Percentiles rank a stretch among this genome's conserved stretches.
These are phyloP conservation scores for Ataeniobius toweri DNA, from an alignment of 2,797 vertebrate genomes.

Conservation along the genomic window DNA sequence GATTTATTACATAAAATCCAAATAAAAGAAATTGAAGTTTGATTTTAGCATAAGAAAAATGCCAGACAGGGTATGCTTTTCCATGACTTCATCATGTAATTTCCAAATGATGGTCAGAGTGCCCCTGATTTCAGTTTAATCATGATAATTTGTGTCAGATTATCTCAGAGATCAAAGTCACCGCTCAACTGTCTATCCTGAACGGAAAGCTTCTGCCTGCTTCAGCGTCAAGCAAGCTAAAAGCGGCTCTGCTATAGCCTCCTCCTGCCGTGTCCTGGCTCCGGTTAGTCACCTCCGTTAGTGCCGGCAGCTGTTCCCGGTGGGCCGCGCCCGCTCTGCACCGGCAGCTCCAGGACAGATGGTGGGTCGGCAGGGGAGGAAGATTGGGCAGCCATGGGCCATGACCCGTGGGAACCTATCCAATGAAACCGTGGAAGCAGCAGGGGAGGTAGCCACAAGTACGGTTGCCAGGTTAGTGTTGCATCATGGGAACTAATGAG, in stretches of 20 bases:
- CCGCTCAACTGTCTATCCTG: not conserved
- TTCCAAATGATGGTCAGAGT: not conserved
- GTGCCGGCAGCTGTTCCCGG: slow-evolving; percentile 63
- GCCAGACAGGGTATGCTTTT: not conserved
- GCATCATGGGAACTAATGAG: slow-evolving; percentile 64
- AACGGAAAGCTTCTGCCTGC: slow-evolving; percentile 31
- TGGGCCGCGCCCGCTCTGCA: slow-evolving; percentile 35
- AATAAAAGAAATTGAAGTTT: not conserved
- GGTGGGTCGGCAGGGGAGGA: slow-evolving; percentile 36
- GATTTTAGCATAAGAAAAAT: not conserved
- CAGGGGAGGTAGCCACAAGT: slow-evolving; percentile 66
- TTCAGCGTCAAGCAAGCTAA: slow-evolving; percentile 42
- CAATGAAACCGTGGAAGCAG: slow-evolving; percentile 51
- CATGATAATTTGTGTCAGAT: slow-evolving; percentile 24
- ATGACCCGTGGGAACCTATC: slow-evolving; percentile 61
- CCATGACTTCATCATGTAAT: not conserved
- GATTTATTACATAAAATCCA: not conserved
- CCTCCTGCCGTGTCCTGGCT: slow-evolving; percentile 52
- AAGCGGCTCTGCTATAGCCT: slow-evolving; percentile 47
- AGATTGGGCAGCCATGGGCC: slow-evolving; percentile 29
- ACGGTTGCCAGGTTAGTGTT: slow-evolving; percentile 67
- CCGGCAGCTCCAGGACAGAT: slow-evolving; percentile 59
- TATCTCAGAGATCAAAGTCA: slow-evolving; percentile 38
- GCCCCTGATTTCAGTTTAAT: not conserved
- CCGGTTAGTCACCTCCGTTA: slow-evolving; percentile 37